Evolutionary conservation across 2,888 invertebrate genomes (phyloP).

Genomic region (Caradrina kadenii): DNA sequence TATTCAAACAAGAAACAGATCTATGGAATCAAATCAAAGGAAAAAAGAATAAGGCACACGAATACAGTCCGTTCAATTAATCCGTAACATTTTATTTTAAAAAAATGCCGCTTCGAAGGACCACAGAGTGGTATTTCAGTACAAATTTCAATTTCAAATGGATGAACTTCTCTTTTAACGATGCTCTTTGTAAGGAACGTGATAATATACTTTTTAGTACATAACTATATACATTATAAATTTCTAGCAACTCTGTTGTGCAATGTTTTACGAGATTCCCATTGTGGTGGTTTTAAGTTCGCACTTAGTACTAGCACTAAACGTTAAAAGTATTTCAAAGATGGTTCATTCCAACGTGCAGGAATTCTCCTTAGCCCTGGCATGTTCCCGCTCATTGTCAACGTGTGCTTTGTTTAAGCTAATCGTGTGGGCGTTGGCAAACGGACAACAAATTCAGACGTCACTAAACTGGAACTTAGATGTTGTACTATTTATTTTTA

Average conservation of each 20-base stretch:
- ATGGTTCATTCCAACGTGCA: constrained; percentile 12
- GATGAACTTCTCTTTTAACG: constrained; percentile 62
- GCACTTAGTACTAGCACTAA: constrained; percentile 28
- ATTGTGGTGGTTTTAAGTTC: constrained; percentile 33
- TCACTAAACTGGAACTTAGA: not conserved
- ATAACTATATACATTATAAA: not conserved
- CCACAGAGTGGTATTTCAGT: constrained; percentile 59
- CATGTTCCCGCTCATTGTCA: constrained; percentile 22
- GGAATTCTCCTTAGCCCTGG: constrained; percentile 14
- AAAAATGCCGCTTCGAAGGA: constrained; percentile 30
- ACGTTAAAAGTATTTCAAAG: constrained; percentile 38
- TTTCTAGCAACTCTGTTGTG: constrained; percentile 18
- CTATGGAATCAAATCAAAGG: constrained; percentile 38
- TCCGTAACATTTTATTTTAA: constrained; percentile 55
- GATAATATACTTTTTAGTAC: constrained; percentile 11
- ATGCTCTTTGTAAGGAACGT: constrained; percentile 42
- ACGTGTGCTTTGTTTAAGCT: constrained; percentile 19
- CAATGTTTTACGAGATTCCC: constrained; percentile 32
- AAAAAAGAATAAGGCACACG: constrained; percentile 43
- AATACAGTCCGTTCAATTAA: constrained; percentile 56
- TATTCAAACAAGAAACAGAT: constrained; percentile 48
- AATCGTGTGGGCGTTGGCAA: not conserved
- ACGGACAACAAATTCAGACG: not conserved
- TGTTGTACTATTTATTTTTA: not conserved
- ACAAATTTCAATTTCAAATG: constrained; percentile 68